Conservation (phyloP, 2,797 vertebrate genomes). For the Enoplosus armatus region DNA sequence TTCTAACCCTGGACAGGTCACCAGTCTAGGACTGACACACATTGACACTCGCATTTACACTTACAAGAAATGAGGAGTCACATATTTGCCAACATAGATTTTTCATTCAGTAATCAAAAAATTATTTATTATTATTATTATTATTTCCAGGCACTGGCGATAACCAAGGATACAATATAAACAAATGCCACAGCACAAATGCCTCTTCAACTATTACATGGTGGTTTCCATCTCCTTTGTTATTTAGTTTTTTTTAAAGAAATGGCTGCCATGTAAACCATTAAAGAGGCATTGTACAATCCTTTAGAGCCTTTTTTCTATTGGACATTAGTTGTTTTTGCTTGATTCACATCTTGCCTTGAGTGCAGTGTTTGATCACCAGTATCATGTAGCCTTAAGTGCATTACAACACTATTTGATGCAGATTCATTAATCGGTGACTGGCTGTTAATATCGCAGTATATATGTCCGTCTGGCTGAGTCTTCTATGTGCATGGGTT, state of each 20-base stretch:
- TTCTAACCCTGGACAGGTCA: neutral
- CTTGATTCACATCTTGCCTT: too few species aligned
- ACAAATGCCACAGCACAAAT: neutral
- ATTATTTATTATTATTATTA: too few species aligned
- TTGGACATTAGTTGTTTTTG: neutral
- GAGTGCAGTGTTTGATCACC: neutral
- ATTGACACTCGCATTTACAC: neutral
- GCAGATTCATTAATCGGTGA: neutral
- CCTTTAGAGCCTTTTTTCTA: neutral
- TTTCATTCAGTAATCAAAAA: neutral
- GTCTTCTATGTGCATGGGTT: slow-evolving; percentile 4
- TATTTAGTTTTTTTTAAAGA: neutral
- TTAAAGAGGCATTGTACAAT: neutral
- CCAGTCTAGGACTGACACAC: neutral
- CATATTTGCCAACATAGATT: neutral
- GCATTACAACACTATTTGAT: neutral
- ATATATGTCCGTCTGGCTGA: neutral
- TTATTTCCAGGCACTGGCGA: neutral
- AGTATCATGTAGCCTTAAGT: neutral
- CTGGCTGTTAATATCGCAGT: neutral
- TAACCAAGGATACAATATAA: neutral
- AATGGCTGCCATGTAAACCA: neutral
- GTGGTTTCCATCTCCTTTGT: neutral
- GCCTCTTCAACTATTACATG: too few species aligned
- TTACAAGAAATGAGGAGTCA: neutral